Evolutionary conservation across 2,797 vertebrate genomes (phyloP).

Genomic region (Melanotaenia pygmaea): DNA sequence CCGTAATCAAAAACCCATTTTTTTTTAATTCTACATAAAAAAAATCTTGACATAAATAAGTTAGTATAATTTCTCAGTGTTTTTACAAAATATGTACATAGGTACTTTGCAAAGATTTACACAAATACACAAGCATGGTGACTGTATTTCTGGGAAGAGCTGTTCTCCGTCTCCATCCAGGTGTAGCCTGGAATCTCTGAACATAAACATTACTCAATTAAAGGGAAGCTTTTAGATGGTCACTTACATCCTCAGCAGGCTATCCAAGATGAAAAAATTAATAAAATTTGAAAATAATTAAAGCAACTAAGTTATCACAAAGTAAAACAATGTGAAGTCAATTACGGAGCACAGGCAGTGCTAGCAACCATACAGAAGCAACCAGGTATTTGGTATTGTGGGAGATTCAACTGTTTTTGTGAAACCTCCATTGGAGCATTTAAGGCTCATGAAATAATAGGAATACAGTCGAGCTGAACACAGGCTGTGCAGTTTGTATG

Average conservation of each 20-base stretch:
- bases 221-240: constrained; percentile 74
- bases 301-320: constrained; percentile 70
- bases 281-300: constrained; percentile 10
- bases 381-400: constrained; percentile 82
- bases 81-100: constrained; percentile 92
- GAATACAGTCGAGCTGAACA: constrained; percentile 67
- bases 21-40: constrained; percentile 86
- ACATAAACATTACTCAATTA: constrained; percentile 60
- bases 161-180: constrained; percentile 65
- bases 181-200: constrained; percentile 69
- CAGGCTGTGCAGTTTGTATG: constrained; percentile 74
- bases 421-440: constrained; percentile 43
- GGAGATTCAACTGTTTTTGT: constrained; percentile 66
- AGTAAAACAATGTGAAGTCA: constrained; percentile 78
- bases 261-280: constrained; percentile 48
- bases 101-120: constrained; percentile 83
- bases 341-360: constrained; percentile 50
- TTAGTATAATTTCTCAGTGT: constrained; percentile 99
- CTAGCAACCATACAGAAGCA: constrained; percentile 63
- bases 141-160: constrained; percentile 74
- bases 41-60: constrained; percentile 97
- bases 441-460: constrained; percentile 42
- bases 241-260: constrained; percentile 76
- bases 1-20: constrained; percentile 86
- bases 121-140: constrained; percentile 84